A percentile compares a stretch with the other conserved stretches of the same genome.
These are phyloP conservation scores for Girardia tigrina DNA, from an alignment of 2,888 invertebrate genomes.

Conservation along the genomic window DNA sequence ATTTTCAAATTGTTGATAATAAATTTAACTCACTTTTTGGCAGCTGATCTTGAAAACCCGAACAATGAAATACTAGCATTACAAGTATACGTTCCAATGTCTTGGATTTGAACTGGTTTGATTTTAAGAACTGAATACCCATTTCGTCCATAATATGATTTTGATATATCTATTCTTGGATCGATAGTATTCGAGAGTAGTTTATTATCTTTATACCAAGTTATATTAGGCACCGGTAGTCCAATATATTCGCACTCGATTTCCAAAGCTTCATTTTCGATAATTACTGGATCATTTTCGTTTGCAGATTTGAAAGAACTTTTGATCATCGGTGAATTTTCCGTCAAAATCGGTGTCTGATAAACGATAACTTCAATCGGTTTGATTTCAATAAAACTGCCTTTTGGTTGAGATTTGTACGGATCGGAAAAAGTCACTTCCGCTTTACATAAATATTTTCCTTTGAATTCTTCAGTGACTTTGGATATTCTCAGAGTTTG, in stretches of 20 bases:
- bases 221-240: slow-evolving; percentile 3
- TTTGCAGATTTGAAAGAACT: not conserved
- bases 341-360: not conserved
- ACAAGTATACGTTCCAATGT: slow-evolving; percentile 27
- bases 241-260: slow-evolving; percentile 26
- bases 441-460: slow-evolving; percentile 30
- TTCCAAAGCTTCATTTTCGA: slow-evolving; percentile 15
- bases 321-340: not conserved
- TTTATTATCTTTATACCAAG: slow-evolving; percentile 25
- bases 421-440: slow-evolving; percentile 3
- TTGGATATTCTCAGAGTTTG: slow-evolving; percentile 12
- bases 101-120: not conserved
- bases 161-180: slow-evolving; percentile 3
- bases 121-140: slow-evolving; percentile 29
- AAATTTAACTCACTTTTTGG: slow-evolving; percentile 21
- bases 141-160: slow-evolving; percentile 18
- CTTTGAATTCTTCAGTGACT: not conserved
- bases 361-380: slow-evolving; percentile 26
- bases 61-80: not conserved
- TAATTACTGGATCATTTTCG: not conserved
- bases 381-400: slow-evolving; percentile 25
- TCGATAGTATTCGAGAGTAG: not conserved
- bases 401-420: not conserved
- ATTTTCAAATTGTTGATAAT: too few species aligned
- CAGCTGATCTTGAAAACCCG: not conserved